These are phyloP conservation scores for Ifrita kowaldi DNA, from an alignment of 2,113 vertebrate species.

Conservation along the genomic window DNA sequence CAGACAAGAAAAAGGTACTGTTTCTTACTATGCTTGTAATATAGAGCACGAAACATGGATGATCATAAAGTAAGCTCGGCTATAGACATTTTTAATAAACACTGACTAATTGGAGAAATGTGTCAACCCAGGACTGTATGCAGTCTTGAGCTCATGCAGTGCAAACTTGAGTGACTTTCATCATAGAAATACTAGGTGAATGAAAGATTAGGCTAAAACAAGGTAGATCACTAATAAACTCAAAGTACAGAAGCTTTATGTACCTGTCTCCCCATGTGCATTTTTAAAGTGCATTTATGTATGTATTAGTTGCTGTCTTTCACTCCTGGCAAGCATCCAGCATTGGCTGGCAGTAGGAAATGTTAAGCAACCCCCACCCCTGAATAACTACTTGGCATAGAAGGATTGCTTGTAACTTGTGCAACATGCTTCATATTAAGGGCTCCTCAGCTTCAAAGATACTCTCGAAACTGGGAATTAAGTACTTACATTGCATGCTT, in stretches of 20 bases:
- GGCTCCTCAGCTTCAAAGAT: slow-evolving; percentile 30
- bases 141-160: background rate
- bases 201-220: background rate
- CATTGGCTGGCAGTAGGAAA: background rate
- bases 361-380: background rate
- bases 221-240: background rate
- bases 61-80: background rate
- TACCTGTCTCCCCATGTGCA: background rate
- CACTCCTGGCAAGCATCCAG: background rate
- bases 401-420: background rate
- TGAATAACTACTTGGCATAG: background rate
- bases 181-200: background rate
- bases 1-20: background rate
- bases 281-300: background rate
- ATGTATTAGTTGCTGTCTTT: background rate
- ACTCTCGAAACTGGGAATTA: slow-evolving; percentile 17
- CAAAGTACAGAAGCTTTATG: background rate
- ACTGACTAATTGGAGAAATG: background rate
- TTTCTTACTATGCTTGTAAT: background rate
- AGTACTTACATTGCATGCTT: background rate
- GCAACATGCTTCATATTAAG: slow-evolving; percentile 6
- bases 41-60: background rate
- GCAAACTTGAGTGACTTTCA: background rate
- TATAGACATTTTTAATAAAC: background rate
- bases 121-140: background rate